Base-by-base conservation (phyloP, 30 jellyfish, hydroid and myxozoan species). In the Aurelia coerulea region DNA sequence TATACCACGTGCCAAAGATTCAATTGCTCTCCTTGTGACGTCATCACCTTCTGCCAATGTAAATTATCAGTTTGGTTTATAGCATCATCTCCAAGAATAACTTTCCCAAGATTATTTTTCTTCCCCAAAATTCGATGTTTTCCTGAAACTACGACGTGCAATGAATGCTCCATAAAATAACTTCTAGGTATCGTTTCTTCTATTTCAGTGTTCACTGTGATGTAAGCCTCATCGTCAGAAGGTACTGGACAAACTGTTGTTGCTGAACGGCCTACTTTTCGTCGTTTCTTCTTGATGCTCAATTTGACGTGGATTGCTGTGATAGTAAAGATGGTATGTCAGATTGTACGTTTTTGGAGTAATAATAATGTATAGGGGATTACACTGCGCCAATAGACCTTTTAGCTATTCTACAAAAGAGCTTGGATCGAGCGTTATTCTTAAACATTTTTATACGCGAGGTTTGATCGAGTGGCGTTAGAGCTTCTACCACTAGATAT, bases 1-100 rank as follows among this genome's bases (percentile, higher is more conserved):
- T 84, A 16, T 11, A 84, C 16, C 13, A 84, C 81, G 35, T 84
- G 93, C 93, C 93, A 84, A 16, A 84, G 31, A 37, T 62, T 84
- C 23, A 42, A 84, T 34, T 65, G 87, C 7, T 9, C 33, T 4
- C 84, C 93, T 5, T 64, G 67, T 33, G 81, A 67, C 51, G 50
- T 62, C 82, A 84, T 52, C 15, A 84, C 66, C 54, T 56, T 67
- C 11, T 39, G 29, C 93, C 93, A 84, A 56, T 73, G 84, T 13
- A 62, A 1, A 62, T 39, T 84, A 32, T 58, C 88, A 9, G 88
- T 54, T 50, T 46, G 73, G 31, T 31, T 46, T 31, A 74, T 5
- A n/a, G 88, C 88, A n/a, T 52, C 52, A 1, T 73, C 62, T 16
- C 93, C 93, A 49, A 84, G 78, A 0, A 74, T 74, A 5, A 16